A percentile compares a stretch with the other conserved stretches of the same genome.
These are phyloP conservation scores for Boleophthalmus pectinirostris DNA, from an alignment of 2,113 vertebrate species.

Conservation along the genomic window DNA sequence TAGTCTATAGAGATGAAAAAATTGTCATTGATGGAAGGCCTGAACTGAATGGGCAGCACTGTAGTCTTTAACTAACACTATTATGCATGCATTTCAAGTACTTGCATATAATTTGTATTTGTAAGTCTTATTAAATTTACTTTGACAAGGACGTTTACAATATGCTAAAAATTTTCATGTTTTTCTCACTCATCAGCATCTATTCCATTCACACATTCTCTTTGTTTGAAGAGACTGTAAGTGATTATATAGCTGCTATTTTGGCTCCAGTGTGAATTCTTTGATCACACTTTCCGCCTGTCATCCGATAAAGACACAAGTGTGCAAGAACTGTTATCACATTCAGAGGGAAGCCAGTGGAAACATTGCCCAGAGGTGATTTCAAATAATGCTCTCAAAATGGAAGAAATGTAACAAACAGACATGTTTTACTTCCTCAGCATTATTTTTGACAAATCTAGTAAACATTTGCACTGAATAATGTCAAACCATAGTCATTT, in stretches of 20 bases:
- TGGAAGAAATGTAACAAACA: background rate
- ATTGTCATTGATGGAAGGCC: slow-evolving; percentile 37
- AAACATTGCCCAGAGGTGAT: slow-evolving; percentile 22
- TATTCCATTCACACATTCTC: slow-evolving; percentile 11
- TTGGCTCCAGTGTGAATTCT: slow-evolving; percentile 30
- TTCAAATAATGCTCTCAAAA: slow-evolving; percentile 19
- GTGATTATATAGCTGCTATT: slow-evolving; percentile 40
- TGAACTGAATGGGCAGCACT: slow-evolving; percentile 8
- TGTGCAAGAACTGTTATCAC: slow-evolving; percentile 21
- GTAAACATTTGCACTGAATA: background rate
- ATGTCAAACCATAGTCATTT: background rate
- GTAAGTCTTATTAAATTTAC: slow-evolving; percentile 12
- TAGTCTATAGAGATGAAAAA: slow-evolving; percentile 23
- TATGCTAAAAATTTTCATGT: slow-evolving; percentile 4
- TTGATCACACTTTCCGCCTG: slow-evolving; percentile 52
- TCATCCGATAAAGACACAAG: slow-evolving; percentile 36
- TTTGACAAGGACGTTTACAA: slow-evolving; percentile 7
- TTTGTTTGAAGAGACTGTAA: slow-evolving; percentile 24
- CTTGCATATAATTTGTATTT: slow-evolving; percentile 1
- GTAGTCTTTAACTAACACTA: background rate
- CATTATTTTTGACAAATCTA: slow-evolving; percentile 15
- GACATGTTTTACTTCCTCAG: background rate
- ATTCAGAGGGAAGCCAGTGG: slow-evolving; percentile 8
- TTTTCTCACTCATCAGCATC: background rate
- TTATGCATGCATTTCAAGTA: background rate